A percentile compares a stretch with the other conserved stretches of the same genome.
Conservation (phyloP, 35 echinoderm and acorn worm genomes). For the Diadema setosum region DNA sequence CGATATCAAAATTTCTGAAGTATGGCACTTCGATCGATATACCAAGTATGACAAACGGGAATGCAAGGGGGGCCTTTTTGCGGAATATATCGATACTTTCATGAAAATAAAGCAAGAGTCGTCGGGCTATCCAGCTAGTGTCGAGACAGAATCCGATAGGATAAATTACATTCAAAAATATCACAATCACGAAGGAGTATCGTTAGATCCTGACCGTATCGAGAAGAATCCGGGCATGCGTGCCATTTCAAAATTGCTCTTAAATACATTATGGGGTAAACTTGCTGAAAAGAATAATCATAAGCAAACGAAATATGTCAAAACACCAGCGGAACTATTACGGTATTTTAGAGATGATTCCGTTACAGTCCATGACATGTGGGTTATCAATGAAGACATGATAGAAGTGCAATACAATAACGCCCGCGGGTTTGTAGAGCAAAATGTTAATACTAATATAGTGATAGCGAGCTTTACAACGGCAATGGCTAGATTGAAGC, state of each 20-base stretch:
- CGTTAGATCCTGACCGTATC: neutral
- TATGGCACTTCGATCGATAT: constrained; percentile 8
- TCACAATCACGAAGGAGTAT: constrained; percentile 3
- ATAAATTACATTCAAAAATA: neutral
- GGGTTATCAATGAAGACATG: constrained; percentile 18
- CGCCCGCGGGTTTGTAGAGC: neutral
- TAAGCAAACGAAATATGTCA: too few species aligned
- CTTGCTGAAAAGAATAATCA: too few species aligned
- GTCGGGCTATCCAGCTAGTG: neutral
- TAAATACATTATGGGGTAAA: too few species aligned
- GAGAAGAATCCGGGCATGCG: constrained; percentile 10
- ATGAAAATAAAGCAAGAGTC: constrained; percentile 18
- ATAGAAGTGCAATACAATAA: neutral
- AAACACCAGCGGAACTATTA: neutral
- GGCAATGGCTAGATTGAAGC: constrained; percentile 46
- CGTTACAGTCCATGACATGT: constrained; percentile 13
- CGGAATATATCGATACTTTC: neutral
- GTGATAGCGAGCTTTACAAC: constrained; percentile 62
- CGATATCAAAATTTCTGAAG: neutral
- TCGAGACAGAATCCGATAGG: too few species aligned
- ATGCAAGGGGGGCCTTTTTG: constrained; percentile 5
- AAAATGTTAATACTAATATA: constrained; percentile 10
- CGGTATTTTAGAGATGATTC: neutral
- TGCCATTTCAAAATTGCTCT: constrained; percentile 13
- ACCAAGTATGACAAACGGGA: neutral